Evolutionary conservation across 1,140 invertebrate genomes (phyloP), one percentile per base, ranked within the genome.

Genomic region (Leptopilina clavipes): DNA sequence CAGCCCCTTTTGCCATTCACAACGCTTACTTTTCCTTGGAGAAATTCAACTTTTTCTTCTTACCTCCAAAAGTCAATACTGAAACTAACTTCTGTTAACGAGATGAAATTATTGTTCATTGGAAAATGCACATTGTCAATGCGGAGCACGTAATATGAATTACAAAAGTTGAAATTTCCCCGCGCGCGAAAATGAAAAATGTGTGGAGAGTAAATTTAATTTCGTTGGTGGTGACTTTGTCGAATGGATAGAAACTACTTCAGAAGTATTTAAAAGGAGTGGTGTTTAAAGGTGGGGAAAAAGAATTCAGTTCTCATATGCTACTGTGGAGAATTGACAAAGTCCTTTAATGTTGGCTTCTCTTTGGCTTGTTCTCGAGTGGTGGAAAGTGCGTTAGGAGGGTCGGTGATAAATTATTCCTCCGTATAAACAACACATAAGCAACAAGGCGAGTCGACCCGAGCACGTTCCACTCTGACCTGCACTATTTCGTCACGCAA

Each of bases 11-110:
- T 14, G 10, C 19, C 59, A 31, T 25, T 12, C 59, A 31, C 22
- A 12, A 11, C 59, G 11, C 11, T 25, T 65, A 22, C 22, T 65
- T 65, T 76, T 80, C 84, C 84, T 84, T 77, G 72, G 83, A 85
- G 82, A 84, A 86, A 86, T 86, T 85, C 85, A 85, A 85, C 84
- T 86, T 85, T 84, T 75, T 70, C 75, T 72, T 56, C 78, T 71
- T 78, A 31, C 18, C 54, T 59, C 71, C 56, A 48, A 70, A 76
- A 78, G 81, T 82, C 84, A 78, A 85, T 85, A 81, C 18, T 74
- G 65, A 76, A 76, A 78, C 25, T 82, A 74, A 54, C 77, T 40
- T 19, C 22, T 48, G 56, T 72, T 84, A 81, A 82, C 81, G 79
- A 81, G 77, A 76, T 75, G 22, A 25, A 12, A 65, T 65, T 65